Conservation (phyloP, 2,888 invertebrate genomes). For the Lypha dubia region DNA sequence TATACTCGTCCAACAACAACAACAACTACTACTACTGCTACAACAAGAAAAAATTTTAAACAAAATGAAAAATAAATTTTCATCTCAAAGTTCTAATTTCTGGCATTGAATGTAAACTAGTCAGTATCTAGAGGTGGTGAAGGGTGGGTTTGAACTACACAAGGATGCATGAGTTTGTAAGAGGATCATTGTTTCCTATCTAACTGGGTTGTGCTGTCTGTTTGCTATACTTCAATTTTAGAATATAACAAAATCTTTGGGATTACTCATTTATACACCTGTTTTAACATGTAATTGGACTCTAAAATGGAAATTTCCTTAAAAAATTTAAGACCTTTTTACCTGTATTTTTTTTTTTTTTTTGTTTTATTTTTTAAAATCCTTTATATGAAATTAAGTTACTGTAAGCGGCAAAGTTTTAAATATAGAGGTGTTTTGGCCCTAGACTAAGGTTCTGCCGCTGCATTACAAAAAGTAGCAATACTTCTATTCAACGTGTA, state of each 20-base stretch:
- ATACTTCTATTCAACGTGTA: constrained; percentile 26
- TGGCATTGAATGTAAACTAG: constrained; percentile 56
- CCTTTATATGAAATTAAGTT: no score
- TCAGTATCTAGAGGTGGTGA: no score
- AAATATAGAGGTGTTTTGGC: no score
- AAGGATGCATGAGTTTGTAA: constrained; percentile 8
- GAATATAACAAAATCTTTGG: constrained; percentile 13
- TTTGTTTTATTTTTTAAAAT: no score
- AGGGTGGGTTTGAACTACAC: constrained; percentile 6
- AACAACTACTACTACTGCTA: no score
- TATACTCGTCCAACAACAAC: constrained; percentile 29
- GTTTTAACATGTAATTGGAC: neutral
- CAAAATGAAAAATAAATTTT: constrained; percentile 39
- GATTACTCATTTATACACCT: neutral
- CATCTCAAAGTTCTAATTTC: constrained; percentile 30
- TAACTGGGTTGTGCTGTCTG: constrained; percentile 6
- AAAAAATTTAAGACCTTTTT: neutral
- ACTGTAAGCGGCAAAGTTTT: no score
- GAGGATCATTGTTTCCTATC: constrained; percentile 26
- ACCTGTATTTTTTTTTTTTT: no score
- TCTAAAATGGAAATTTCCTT: neutral
- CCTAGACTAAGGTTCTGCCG: neutral
- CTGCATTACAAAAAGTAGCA: neutral
- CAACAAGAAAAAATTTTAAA: constrained; percentile 19
- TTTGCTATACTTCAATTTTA: neutral